A percentile compares a stretch with the other conserved stretches of the same genome.
Conservation (phyloP, 2,113 vertebrate genomes). For the Lontra canadensis region DNA sequence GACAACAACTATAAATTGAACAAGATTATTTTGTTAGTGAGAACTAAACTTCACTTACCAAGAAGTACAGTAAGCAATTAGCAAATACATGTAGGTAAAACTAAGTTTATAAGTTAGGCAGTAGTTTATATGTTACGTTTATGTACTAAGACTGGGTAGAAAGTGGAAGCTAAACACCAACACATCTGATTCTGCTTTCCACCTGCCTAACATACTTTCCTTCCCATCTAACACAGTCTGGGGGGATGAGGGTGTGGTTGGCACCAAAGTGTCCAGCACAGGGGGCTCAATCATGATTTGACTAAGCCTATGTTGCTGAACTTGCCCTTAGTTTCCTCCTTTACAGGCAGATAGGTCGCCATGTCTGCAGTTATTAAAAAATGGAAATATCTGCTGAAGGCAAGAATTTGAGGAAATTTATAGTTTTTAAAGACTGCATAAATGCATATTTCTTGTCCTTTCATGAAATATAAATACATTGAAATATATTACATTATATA, state of each 20-base stretch:
- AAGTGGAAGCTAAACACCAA: neutral
- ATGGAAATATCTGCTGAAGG: neutral
- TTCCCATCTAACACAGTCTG: neutral
- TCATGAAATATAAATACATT: neutral
- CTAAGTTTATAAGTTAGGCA: neutral
- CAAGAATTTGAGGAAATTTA: neutral
- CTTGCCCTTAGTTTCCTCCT: neutral
- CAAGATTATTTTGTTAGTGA: neutral
- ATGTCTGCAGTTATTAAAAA: neutral
- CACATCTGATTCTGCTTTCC: neutral
- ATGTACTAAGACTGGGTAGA: neutral
- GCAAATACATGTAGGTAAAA: neutral
- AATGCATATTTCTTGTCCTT: neutral
- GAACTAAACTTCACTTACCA: neutral
- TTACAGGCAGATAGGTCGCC: neutral
- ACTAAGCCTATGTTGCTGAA: neutral
- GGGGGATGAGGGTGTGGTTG: too few species aligned
- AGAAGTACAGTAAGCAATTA: neutral
- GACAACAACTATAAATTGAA: neutral
- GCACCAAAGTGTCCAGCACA: neutral
- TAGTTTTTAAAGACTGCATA: neutral
- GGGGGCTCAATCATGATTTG: neutral
- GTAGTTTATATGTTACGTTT: neutral
- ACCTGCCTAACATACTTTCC: neutral
- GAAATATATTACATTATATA: neutral